Base-by-base conservation (phyloP, 2,797 vertebrate species). In the Toxotes lorentzi region DNA sequence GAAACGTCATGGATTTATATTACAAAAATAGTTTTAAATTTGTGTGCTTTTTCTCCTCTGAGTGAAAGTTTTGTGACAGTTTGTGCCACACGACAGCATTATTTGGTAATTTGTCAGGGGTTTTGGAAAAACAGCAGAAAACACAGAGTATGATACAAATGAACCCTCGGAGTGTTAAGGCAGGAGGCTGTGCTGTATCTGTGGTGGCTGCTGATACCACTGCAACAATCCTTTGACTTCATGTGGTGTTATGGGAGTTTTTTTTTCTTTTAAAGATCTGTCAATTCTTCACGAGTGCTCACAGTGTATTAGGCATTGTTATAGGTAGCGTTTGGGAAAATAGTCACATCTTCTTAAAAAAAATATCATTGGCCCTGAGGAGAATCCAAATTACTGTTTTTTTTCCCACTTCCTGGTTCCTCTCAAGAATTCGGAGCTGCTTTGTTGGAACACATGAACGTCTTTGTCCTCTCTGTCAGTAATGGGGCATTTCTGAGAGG, bases 11-110 rank as follows among this genome's bases (percentile, higher is more conserved):
- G 63, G 69, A 74, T 76, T 77, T 90, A 4, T 65, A 17, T 73
- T 93, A 93, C 24, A 93, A 93, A 93, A 94, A 94, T 94, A 93
- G 65, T 43, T 78, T 72, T 64, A 48, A 81, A 81, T 76, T 53
- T 38, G 69, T 93, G 90, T 92, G 89, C 89, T 91, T 90, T 74
- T 69, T 85, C 58, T 82, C 75, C 85, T 85, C 87, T 91, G 86
- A 90, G 92, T 79, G 61, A 78, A 84, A n/a, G 5, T 60, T 54
- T 58, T 69, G 83, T 73, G 82, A 59, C 82, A 48, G 63, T 74
- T 17, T 79, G 84, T 24, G 83, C 74, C 82, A 72, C 63, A 70
- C 69, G 51, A 82, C 76, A 60, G 84, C 56, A 34, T 84, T 68
- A 81, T 92, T 91, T 92, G 86, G 88, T 92, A 69, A 73, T 74